A percentile compares a stretch with the other conserved stretches of the same genome.
phyloP scores from a whole-genome alignment of 1,140 invertebrate genomes.

The Musca vetustissima region DNA sequence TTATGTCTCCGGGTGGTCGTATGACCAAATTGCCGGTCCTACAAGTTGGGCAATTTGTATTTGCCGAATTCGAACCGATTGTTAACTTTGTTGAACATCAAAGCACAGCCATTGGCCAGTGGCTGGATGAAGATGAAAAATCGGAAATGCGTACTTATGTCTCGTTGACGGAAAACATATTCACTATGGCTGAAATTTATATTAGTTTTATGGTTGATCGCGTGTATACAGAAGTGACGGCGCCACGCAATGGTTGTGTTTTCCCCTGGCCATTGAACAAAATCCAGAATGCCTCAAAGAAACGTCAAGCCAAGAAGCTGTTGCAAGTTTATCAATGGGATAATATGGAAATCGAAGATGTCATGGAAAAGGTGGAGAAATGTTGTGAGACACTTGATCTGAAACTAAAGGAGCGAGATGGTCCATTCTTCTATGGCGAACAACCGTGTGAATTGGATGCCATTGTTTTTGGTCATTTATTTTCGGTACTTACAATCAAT shows the following conservation, averaged over 20 bases:
- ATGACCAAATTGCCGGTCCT: constrained; percentile 79
- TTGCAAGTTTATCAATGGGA: constrained; percentile 79
- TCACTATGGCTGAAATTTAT: constrained; percentile 86
- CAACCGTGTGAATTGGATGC: constrained; percentile 92
- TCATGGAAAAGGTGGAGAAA: constrained; percentile 67
- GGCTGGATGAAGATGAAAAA: constrained; percentile 73
- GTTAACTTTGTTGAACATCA: constrained; percentile 86
- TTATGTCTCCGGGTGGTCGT: constrained; percentile 91
- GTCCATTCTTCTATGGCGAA: constrained; percentile 80
- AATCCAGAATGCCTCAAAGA: constrained; percentile 79
- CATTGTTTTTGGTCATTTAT: constrained; percentile 95
- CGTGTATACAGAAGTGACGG: constrained; percentile 81
- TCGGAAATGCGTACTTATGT: constrained; percentile 95
- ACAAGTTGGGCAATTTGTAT: constrained; percentile 82
- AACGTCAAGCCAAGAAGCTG: constrained; percentile 68
- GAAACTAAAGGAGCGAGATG: constrained; percentile 68
- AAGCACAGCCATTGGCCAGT: constrained; percentile 71
- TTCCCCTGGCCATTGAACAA: constrained; percentile 92
- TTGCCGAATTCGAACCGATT: constrained; percentile 89
- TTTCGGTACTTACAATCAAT: constrained; percentile 84
- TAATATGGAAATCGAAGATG: constrained; percentile 76
- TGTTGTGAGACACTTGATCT: constrained; percentile 85
- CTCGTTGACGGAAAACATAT: constrained; percentile 81
- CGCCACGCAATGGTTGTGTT: constrained; percentile 79
- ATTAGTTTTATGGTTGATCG: constrained; percentile 82